Base-by-base conservation (phyloP, 2,113 vertebrate genomes). In the Aldabrachelys gigantea region DNA sequence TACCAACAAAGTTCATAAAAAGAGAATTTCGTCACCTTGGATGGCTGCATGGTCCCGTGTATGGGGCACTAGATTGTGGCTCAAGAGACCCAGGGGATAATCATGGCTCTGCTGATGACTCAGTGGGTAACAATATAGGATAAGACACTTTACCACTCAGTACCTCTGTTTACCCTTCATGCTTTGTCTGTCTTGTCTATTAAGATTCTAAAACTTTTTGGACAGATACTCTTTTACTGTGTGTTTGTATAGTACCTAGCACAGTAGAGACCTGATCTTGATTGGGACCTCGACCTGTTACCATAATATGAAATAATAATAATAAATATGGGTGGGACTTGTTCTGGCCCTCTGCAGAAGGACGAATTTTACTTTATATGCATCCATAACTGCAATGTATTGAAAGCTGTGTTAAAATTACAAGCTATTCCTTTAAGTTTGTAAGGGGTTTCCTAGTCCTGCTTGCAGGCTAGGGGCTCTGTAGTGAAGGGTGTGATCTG, bases 291-390 rank as follows among this genome's bases (percentile, higher is more conserved):
- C 53, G 4, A 54, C 21, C 21, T 22, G 19, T 54, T 54, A 54
- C 21, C 7, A 8, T 22, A 54, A 22, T 21, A 54, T 9, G 8
- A 54, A 54, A 22, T 22, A 54, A 62, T 25, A 62, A 62, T 62
- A 62, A 62, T 31, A 62, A 62, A 62, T 31, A 59, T 95, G 87
- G 85, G 72, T 1, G 13, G 85, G 83, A 38, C 65, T 38, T 72
- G n/a, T n/a, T 38, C n/a, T 72, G n/a, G 65, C 4, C 17, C n/a
- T 95, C 94, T 94, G 44, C 85, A 84, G 80, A 92, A 91, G 92
- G 49, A 82, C 54, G 92, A 62, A 38, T 76, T 94, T 69, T 52
- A 91, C 91, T 96, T 96, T 89, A 44, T 93, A 93, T 89, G 62
- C 38, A 5, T 93, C 94, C 80, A 50, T 93, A 93, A 91, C 57